Percentiles rank a stretch among this genome's conserved stretches.
Conservation (phyloP, 2,113 vertebrate genomes). For the Lucifuga dentata region DNA sequence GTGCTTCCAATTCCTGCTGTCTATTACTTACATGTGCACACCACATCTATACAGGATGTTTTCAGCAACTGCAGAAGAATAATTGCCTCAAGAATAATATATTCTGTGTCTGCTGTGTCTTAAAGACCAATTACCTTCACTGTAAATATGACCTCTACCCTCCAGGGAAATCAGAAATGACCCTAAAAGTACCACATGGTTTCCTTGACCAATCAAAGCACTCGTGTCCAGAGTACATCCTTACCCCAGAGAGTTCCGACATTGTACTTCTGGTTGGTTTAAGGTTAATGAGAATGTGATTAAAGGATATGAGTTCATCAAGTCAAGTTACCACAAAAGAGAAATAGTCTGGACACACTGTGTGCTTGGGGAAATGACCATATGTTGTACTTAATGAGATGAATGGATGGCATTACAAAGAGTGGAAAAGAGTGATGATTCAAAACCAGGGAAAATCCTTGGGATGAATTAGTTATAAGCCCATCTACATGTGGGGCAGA, state of each 20-base stretch:
- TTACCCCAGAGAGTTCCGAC: conserved; percentile 35
- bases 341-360: conserved; percentile 25
- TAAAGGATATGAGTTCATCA: conserved; percentile 33
- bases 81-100: conserved; percentile 36
- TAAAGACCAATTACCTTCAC: conserved; percentile 57
- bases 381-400: conserved; percentile 35
- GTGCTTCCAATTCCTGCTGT: conserved; percentile 15
- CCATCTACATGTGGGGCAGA: conserved; percentile 75
- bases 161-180: conserved; percentile 62
- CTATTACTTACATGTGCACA: conserved; percentile 26
- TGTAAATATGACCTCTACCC: conserved; percentile 69
- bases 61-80: conserved; percentile 27
- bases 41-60: not conserved
- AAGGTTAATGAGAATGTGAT: conserved; percentile 21
- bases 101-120: conserved; percentile 25
- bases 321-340: conserved; percentile 24
- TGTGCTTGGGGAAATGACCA: conserved; percentile 10
- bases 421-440: conserved; percentile 46
- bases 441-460: conserved; percentile 65
- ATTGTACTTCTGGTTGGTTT: not conserved
- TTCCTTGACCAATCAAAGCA: conserved; percentile 49
- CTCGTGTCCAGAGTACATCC: conserved; percentile 23
- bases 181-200: conserved; percentile 54
- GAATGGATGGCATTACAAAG: conserved; percentile 16
- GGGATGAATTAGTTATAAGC: conserved; percentile 80